Conservation (phyloP, 2,888 invertebrate genomes). For the Harpalus rubripes region DNA sequence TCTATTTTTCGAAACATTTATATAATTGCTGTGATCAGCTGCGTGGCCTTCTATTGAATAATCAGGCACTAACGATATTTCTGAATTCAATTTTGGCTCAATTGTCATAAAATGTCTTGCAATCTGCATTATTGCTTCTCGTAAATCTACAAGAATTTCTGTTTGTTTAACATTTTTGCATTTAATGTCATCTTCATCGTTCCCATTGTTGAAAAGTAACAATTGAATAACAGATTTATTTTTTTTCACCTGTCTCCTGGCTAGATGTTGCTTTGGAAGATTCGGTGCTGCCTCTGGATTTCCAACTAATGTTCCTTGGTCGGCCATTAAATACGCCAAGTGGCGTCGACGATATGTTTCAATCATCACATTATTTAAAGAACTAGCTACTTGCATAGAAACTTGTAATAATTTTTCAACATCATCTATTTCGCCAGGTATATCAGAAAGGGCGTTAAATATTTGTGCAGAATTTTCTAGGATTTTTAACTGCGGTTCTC, state of each 20-base stretch:
- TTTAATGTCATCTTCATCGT: slow-evolving; percentile 89
- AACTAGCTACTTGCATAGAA: slow-evolving; percentile 87
- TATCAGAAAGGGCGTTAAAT: slow-evolving; percentile 97
- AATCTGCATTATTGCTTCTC: slow-evolving; percentile 95
- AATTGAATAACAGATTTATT: slow-evolving; percentile 94
- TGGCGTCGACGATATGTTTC: slow-evolving; percentile 95
- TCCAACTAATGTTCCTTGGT: slow-evolving; percentile 94
- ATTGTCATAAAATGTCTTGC: slow-evolving; percentile 96
- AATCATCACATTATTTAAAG: slow-evolving; percentile 89
- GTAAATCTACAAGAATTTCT: slow-evolving; percentile 97
- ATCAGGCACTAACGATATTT: slow-evolving; percentile 92
- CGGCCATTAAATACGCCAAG: slow-evolving; percentile 97
- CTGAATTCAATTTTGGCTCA: slow-evolving; percentile 90
- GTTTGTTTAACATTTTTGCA: slow-evolving; percentile 99
- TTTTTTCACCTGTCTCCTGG: slow-evolving; percentile 92
- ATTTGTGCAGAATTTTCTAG: slow-evolving; percentile 98
- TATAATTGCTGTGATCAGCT: slow-evolving; percentile 95
- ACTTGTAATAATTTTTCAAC: slow-evolving; percentile 91
- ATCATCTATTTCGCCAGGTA: slow-evolving; percentile 96
- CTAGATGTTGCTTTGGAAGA: slow-evolving; percentile 95
- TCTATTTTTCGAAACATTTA: slow-evolving; percentile 93
- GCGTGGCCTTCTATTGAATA: slow-evolving; percentile 97
- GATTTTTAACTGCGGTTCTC: slow-evolving; percentile 88
- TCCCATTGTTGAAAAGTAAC: slow-evolving; percentile 90
- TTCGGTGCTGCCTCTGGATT: slow-evolving; percentile 94